Conservation (phyloP, 2,888 invertebrate genomes). For the Itoplectis maculator region DNA sequence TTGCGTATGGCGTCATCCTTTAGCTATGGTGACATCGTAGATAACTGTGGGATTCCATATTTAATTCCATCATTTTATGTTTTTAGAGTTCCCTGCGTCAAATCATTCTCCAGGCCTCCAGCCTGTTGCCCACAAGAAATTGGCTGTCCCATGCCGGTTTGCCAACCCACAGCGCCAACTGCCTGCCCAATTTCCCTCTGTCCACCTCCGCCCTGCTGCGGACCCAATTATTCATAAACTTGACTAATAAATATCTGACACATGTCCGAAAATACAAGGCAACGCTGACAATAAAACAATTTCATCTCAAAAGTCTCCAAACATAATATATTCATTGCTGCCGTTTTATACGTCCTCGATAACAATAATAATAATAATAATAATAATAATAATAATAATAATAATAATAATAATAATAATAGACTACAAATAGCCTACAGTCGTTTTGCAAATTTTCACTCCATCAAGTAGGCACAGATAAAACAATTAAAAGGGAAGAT, state of each 20-base stretch:
- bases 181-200: conserved; percentile 34
- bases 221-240: conserved; percentile 31
- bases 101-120: conserved; percentile 50
- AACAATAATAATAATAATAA: too few species aligned
- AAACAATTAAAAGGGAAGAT: conserved; percentile 20
- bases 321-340: too few species aligned
- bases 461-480: not conserved
- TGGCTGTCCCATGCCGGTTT: conserved; percentile 47
- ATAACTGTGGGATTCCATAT: too few species aligned
- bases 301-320: too few species aligned
- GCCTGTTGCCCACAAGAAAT: conserved; percentile 54
- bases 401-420: too few species aligned
- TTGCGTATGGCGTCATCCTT: too few species aligned
- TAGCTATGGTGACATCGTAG: too few species aligned
- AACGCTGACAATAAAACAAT: too few species aligned
- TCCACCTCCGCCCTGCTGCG: conserved; percentile 53
- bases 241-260: not conserved
- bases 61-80: too few species aligned
- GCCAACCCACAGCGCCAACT: conserved; percentile 45
- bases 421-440: too few species aligned
- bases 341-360: too few species aligned
- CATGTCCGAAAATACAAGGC: conserved; percentile 36
- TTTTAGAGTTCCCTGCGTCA: conserved; percentile 56
- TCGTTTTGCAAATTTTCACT: not conserved
- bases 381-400: too few species aligned